Evolutionary conservation across 1,140 invertebrate genomes (phyloP).

Genomic region (Habropoda laboriosa): DNA sequence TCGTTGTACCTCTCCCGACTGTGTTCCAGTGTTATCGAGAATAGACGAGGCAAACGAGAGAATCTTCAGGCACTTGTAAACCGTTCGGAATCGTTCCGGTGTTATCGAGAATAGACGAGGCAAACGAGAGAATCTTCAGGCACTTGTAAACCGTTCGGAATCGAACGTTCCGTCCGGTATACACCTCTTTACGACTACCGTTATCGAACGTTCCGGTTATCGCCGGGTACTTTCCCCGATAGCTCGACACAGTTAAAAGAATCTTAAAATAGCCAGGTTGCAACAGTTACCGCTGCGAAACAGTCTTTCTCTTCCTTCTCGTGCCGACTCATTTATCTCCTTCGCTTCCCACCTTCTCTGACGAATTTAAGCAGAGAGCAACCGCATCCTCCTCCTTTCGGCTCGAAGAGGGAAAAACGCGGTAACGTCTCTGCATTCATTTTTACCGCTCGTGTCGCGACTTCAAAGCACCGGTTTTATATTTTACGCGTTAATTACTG

Average conservation of each 20-base stretch:
- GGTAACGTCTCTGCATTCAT: neutral
- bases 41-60: neutral
- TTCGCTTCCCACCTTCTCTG: neutral
- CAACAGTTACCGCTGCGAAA: neutral
- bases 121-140: neutral
- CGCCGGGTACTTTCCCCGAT: too few species aligned
- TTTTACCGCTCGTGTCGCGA: neutral
- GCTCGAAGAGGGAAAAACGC: neutral
- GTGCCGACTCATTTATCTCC: too few species aligned
- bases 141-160: neutral
- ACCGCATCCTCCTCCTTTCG: neutral
- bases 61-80: neutral
- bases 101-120: neutral
- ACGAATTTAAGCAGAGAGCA: neutral
- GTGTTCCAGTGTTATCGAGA: neutral
- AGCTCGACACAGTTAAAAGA: neutral
- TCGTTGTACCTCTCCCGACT: too few species aligned
- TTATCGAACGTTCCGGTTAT: too few species aligned
- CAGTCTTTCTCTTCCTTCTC: neutral
- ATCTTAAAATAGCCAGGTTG: neutral
- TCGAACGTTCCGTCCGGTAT: too few species aligned
- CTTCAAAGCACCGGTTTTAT: neutral
- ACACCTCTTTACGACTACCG: too few species aligned
- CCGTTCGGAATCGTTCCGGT: neutral
- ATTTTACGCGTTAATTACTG: conserved; percentile 2